Base-by-base conservation (phyloP, 2,888 invertebrate species). In the Tenthredo distinguenda region DNA sequence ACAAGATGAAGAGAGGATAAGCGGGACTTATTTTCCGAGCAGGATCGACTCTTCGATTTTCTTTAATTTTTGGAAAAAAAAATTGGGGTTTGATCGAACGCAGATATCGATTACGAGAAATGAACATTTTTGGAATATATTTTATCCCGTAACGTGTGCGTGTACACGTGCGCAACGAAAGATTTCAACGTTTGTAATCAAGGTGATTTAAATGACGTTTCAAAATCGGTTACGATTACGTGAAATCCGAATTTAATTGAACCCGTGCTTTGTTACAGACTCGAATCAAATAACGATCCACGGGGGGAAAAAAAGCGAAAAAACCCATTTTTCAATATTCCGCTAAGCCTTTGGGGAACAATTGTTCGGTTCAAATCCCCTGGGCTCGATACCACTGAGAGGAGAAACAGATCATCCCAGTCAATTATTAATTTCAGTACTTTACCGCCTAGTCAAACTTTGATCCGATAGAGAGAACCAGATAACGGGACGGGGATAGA, bases 401-500 rank as follows among this genome's bases (percentile, higher is more conserved):
- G 18, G 34, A 34, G 55, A 77, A 31, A 55, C 55, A 55, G n/a
- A 43, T 47, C 55, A 77, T 74, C 21, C 50, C 31, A 77, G 77
- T 81, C 58, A 62, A 81, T 81, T 81, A 81, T 81, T 81, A 81
- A 81, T 81, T 21, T 50, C 62, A 40, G 40, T 81, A 62, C 81
- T 62, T 62, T 50, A 81, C 37, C 58, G 50, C 62, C 21, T 26
- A 40, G 62, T 81, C 58, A 81, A 81, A 81, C 81, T 81, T 77
- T 31, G 18, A 55, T 40, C 43, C 77, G n/a, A 77, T 15, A 18
- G 31, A 50, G 50, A 18, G 10, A 74, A 43, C 43, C 21, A 34
- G 40, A 40, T n/a, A 74, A 31, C 31, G 26, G 43, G 26, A 21
- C 55, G 15, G 18, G 43, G 12, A 43, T 15, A 74, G 47, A 74